phyloP scores from a whole-genome alignment of 92 coral and sea anemone genomes.

The Blastomussa wellsi region DNA sequence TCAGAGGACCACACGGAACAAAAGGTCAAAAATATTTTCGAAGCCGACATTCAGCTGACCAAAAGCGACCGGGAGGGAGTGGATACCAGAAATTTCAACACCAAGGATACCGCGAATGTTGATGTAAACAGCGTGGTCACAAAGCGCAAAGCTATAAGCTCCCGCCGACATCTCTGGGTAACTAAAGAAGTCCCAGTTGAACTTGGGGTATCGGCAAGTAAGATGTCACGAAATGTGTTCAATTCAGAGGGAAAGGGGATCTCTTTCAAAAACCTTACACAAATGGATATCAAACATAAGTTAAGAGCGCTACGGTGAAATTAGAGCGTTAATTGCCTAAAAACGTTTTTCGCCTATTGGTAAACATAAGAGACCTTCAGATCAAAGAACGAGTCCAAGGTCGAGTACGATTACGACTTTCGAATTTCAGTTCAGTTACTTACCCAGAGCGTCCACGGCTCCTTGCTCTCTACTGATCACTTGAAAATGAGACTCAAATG shows the following conservation, averaged over 20 bases:
- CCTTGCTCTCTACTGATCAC: no score
- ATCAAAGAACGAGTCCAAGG: no score
- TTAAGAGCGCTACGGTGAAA: not conserved
- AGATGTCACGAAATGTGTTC: not conserved
- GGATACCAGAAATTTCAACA: constrained; percentile 43
- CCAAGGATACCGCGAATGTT: constrained; percentile 56
- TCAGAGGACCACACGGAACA: constrained; percentile 21
- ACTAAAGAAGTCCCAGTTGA: constrained; percentile 61
- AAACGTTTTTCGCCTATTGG: no score
- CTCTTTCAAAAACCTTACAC: no score
- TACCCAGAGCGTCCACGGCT: no score
- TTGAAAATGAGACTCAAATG: not conserved
- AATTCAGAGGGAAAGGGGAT: no score
- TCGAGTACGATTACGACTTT: no score
- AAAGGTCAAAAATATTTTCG: constrained; percentile 49
- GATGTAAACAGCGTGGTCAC: constrained; percentile 50
- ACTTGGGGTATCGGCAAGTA: constrained; percentile 52
- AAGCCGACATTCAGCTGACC: constrained; percentile 72
- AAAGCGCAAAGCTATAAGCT: constrained; percentile 65
- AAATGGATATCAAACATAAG: no score
- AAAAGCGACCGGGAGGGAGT: constrained; percentile 48
- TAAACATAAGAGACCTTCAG: no score
- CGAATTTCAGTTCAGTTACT: no score
- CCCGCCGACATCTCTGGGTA: constrained; percentile 58
- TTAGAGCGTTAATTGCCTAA: no score